phyloP scores from a whole-genome alignment of 1,140 invertebrate species.

The Eurosta solidaginis region DNA sequence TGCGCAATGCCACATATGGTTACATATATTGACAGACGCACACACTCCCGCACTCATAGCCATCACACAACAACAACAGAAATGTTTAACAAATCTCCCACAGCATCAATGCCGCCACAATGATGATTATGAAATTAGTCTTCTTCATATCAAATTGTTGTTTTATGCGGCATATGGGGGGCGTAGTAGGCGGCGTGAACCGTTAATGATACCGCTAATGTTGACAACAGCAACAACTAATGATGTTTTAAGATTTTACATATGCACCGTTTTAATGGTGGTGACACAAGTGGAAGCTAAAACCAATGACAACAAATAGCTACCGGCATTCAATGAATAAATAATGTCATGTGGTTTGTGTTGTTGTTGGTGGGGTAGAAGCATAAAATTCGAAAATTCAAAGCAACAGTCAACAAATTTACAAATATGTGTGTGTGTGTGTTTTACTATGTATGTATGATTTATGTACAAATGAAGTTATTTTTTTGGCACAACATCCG shows the following conservation, averaged over 20 bases:
- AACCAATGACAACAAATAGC: neutral
- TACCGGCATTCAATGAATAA: neutral
- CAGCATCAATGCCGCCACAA: constrained; percentile 1
- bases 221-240: constrained; percentile 18
- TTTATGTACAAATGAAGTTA: neutral
- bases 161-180: neutral
- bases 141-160: neutral
- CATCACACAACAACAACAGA: too few relatives aligned
- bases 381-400: neutral
- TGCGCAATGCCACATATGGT: neutral
- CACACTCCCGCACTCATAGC: neutral
- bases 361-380: neutral
- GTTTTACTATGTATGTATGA: too few relatives aligned
- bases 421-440: neutral
- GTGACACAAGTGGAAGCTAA: neutral
- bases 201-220: neutral
- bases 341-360: too few relatives aligned
- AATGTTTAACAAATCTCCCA: neutral
- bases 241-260: constrained; percentile 1
- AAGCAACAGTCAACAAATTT: neutral
- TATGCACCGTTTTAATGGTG: too few relatives aligned
- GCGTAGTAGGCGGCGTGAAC: too few relatives aligned
- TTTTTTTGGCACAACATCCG: constrained; percentile 6
- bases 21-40: neutral
- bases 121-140: constrained; percentile 9